These are phyloP conservation scores for Piscicola geometra DNA, from an alignment of 2,888 invertebrate species.

Conservation along the genomic window DNA sequence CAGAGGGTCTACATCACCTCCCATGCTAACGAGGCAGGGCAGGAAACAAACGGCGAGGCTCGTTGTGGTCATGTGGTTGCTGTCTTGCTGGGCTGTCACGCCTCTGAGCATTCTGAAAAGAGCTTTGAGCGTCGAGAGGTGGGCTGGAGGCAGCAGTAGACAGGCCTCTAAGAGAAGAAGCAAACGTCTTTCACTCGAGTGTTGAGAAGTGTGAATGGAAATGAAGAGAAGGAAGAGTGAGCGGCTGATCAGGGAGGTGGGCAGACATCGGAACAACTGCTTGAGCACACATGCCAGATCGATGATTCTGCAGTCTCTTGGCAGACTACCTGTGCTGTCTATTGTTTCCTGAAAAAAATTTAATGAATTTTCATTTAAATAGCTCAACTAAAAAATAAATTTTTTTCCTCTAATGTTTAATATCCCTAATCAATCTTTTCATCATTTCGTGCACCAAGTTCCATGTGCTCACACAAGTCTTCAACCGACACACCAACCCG, in stretches of 20 bases:
- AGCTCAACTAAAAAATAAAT: conserved; percentile 27
- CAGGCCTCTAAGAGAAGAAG: background rate
- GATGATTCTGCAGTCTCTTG: background rate
- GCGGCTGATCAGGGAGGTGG: background rate
- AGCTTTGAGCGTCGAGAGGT: background rate
- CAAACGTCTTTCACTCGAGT: background rate
- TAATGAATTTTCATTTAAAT: conserved; percentile 33
- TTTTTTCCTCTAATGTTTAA: conserved; percentile 21
- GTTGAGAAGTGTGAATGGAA: background rate
- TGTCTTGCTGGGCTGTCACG: background rate
- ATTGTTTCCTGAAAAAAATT: conserved; percentile 20
- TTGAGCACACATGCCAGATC: background rate
- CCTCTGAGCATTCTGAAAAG: background rate
- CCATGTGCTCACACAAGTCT: too few species aligned
- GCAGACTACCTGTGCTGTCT: background rate
- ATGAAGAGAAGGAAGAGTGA: background rate
- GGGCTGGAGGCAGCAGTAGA: background rate
- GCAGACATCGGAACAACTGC: background rate
- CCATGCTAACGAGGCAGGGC: background rate
- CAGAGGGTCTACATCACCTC: background rate
- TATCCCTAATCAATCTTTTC: too few species aligned
- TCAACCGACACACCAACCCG: too few species aligned
- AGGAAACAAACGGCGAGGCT: background rate
- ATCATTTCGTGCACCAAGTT: too few species aligned
- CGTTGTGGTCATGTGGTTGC: background rate